phyloP scores from a whole-genome alignment of 2,888 invertebrate species.

The Patella ulyssiponensis region DNA sequence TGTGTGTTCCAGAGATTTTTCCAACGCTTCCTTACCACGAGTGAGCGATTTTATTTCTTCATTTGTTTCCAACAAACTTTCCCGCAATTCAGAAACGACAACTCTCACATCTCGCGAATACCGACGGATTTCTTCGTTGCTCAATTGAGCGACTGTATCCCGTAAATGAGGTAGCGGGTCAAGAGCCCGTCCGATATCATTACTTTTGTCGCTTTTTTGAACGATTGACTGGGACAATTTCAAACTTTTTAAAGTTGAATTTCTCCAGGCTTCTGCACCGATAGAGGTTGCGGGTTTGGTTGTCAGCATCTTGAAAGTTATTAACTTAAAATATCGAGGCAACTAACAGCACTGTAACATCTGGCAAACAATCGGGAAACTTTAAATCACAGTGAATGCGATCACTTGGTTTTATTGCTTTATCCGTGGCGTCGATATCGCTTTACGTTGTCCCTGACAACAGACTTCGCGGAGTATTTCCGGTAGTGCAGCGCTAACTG shows the following conservation, averaged over 20 bases:
- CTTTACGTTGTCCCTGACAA: conserved; percentile 40
- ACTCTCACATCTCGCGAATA: conserved; percentile 68
- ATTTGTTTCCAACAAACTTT: conserved; percentile 69
- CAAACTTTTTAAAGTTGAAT: conserved; percentile 65
- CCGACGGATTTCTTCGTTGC: conserved; percentile 69
- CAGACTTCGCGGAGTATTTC: conserved; percentile 23
- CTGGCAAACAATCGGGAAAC: not conserved
- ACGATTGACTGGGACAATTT: conserved; percentile 68
- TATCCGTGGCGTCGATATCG: conserved; percentile 31
- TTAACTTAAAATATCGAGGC: conserved; percentile 18
- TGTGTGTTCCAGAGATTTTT: conserved; percentile 68
- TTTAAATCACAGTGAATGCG: conserved; percentile 20
- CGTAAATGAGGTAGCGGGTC: conserved; percentile 70
- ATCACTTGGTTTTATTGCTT: conserved; percentile 28
- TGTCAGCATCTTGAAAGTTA: conserved; percentile 27
- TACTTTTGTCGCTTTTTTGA: conserved; percentile 65
- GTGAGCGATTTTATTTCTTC: conserved; percentile 70
- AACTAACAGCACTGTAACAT: conserved; percentile 12
- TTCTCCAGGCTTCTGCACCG: conserved; percentile 70
- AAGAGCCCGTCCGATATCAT: conserved; percentile 63
- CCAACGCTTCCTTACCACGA: conserved; percentile 67
- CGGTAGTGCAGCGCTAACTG: conserved; percentile 25
- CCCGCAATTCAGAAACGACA: conserved; percentile 67
- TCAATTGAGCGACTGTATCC: conserved; percentile 67
- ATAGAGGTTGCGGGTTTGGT: conserved; percentile 52